Evolutionary conservation across 2,113 vertebrate species (phyloP).

Genomic region (Catharus minimus): DNA sequence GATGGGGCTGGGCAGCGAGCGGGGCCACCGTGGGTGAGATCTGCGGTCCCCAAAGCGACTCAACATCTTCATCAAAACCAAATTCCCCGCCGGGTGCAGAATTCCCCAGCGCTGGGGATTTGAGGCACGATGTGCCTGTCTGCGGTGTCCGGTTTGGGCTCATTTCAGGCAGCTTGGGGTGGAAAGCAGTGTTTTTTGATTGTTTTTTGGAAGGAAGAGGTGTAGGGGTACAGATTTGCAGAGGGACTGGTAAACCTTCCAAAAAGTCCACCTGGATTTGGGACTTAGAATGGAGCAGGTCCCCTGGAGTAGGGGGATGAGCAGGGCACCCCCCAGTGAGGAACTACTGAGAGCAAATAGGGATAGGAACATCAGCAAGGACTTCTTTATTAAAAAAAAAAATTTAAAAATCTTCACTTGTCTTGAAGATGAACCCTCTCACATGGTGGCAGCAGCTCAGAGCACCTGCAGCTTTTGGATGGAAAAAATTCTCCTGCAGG

Average conservation of each 20-base stretch:
- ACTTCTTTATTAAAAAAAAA: neutral
- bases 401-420: neutral
- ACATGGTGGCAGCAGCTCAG: neutral
- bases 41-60: fast-evolving
- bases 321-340: neutral
- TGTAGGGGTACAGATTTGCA: neutral
- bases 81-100: neutral
- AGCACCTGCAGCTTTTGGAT: slow-evolving; percentile 12
- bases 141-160: fast-evolving
- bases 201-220: neutral
- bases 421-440: neutral
- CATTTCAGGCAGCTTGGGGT: neutral
- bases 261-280: neutral
- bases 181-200: fast-evolving
- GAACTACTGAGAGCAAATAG: neutral
- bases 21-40: fast-evolving
- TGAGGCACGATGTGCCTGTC: fast-evolving
- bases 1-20: neutral
- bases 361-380: neutral
- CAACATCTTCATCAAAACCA: fast-evolving
- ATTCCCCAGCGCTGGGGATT: fast-evolving
- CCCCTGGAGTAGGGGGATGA: neutral
- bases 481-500: neutral
- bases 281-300: neutral
- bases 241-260: neutral